phyloP scores from a whole-genome alignment of 2,888 invertebrate species.

The Oscheius onirici region DNA sequence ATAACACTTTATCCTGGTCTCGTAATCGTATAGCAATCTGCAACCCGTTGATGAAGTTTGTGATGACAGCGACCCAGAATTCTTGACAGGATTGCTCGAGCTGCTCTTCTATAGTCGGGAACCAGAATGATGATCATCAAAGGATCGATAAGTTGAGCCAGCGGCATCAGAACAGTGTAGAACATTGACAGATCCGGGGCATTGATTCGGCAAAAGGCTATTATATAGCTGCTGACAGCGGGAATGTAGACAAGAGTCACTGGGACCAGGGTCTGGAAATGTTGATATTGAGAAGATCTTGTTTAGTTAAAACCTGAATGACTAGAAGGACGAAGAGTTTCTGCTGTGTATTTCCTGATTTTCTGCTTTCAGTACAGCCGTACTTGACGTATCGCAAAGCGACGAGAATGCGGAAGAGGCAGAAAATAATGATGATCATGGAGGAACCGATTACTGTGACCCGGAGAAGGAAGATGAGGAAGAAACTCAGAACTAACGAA shows the following conservation, averaged over 20 bases:
- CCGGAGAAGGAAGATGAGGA: slow-evolving; percentile 12
- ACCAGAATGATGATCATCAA: slow-evolving; percentile 23
- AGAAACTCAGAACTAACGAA: background rate
- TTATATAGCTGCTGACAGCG: slow-evolving; percentile 18
- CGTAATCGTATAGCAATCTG: slow-evolving; percentile 12
- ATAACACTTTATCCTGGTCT: background rate
- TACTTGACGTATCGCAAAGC: slow-evolving; percentile 9
- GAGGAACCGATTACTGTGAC: background rate
- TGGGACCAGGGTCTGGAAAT: slow-evolving; percentile 10
- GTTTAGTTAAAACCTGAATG: slow-evolving; percentile 1
- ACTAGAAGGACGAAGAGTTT: slow-evolving; percentile 4
- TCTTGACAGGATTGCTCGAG: slow-evolving; percentile 4
- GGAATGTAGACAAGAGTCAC: slow-evolving; percentile 7
- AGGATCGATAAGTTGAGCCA: slow-evolving; percentile 24
- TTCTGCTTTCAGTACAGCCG: background rate
- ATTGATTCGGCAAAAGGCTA: slow-evolving; percentile 22
- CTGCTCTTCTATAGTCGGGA: slow-evolving; percentile 9
- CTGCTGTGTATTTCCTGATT: background rate
- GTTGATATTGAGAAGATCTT: background rate
- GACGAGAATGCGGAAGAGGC: background rate
- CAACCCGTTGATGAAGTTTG: slow-evolving; percentile 11
- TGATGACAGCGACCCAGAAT: background rate
- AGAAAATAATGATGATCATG: background rate
- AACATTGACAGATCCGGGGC: slow-evolving; percentile 21
- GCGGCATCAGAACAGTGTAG: slow-evolving; percentile 22